These are phyloP conservation scores for Linnaemya vulpina DNA, from an alignment of 2,888 invertebrate species.

Conservation along the genomic window DNA sequence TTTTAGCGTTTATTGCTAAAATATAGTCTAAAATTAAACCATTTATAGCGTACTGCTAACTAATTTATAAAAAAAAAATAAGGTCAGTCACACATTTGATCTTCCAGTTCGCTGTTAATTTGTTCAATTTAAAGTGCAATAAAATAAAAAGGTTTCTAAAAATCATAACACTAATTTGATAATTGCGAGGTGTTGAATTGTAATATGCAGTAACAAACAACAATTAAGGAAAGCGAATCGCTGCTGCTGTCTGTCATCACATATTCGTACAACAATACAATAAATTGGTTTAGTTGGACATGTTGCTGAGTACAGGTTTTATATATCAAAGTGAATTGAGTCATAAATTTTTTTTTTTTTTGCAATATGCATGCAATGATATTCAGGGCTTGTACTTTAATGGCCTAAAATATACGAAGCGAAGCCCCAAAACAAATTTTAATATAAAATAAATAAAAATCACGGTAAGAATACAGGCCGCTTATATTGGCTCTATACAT, in stretches of 20 bases:
- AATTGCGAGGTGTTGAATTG: slow-evolving; percentile 31
- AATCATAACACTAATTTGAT: slow-evolving; percentile 59
- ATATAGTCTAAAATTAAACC: neutral
- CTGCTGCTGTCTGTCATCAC: neutral
- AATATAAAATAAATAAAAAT: too few relatives aligned
- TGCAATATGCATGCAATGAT: neutral
- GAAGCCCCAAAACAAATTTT: too few relatives aligned
- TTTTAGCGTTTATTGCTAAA: neutral
- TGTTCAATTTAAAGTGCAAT: slow-evolving; percentile 41
- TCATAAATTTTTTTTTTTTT: neutral
- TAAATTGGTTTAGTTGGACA: neutral
- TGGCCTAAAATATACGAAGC: too few relatives aligned
- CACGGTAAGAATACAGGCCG: too few relatives aligned
- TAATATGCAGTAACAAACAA: slow-evolving; percentile 21
- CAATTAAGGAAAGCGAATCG: slow-evolving; percentile 17
- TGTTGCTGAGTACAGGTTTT: neutral
- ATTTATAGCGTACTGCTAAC: neutral
- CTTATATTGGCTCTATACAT: too few relatives aligned
- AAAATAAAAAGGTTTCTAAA: slow-evolving; percentile 51
- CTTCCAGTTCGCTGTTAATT: slow-evolving; percentile 30
- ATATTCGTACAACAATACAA: neutral
- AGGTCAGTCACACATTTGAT: slow-evolving; percentile 56
- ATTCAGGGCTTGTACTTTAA: too few relatives aligned
- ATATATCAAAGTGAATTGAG: neutral
- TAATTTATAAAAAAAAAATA: slow-evolving; percentile 25